These are phyloP conservation scores for Bombus huntii DNA, from an alignment of 1,140 invertebrate genomes.

Conservation along the genomic window DNA sequence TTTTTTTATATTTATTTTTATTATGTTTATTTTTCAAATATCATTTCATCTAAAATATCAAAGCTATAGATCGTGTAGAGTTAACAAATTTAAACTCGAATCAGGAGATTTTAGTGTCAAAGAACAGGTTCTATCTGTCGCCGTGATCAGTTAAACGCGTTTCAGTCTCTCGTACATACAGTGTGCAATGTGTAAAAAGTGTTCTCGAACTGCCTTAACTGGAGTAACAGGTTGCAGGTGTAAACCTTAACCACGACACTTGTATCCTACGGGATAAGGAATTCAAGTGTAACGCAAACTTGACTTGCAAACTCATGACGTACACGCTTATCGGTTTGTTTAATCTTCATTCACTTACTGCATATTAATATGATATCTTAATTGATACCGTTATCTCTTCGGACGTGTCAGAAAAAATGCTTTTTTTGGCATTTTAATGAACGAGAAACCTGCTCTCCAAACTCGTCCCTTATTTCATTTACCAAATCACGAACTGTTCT, in stretches of 20 bases:
- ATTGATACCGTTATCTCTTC: slow-evolving; percentile 37
- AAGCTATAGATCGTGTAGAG: no score
- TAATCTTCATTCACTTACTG: neutral
- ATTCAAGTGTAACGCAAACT: slow-evolving; percentile 8
- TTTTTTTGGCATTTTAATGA: neutral
- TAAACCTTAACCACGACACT: neutral
- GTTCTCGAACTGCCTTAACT: neutral
- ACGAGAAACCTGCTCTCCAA: neutral
- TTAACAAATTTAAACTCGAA: no score
- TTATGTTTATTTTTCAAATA: no score
- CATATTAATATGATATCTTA: slow-evolving; percentile 44
- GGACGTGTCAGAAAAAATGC: neutral
- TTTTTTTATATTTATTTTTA: no score
- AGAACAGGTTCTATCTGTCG: neutral
- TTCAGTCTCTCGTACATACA: neutral
- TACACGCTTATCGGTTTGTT: neutral
- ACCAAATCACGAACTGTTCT: neutral
- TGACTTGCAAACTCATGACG: neutral
- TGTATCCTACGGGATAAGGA: neutral
- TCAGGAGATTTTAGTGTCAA: no score
- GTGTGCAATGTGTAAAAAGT: neutral
- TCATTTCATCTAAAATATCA: no score
- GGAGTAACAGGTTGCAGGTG: slow-evolving; percentile 34
- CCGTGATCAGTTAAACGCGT: neutral
- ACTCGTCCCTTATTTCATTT: neutral